These are phyloP conservation scores for Pyrocephalus nanus DNA, from an alignment of 2,797 vertebrate genomes.

Conservation along the genomic window DNA sequence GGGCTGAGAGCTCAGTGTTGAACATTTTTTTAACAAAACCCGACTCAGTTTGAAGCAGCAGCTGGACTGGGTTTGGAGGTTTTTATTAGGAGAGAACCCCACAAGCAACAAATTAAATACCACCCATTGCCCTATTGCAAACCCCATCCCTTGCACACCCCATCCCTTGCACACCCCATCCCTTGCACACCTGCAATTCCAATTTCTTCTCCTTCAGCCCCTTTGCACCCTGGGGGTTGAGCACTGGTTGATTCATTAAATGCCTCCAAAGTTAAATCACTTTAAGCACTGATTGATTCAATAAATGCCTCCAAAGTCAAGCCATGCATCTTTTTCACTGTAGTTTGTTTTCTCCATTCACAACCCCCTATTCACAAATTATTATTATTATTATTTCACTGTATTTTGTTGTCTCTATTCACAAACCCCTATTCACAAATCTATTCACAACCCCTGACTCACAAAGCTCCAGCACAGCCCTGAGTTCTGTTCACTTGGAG, in stretches of 20 bases:
- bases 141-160: not conserved
- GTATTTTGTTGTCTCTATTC: not conserved
- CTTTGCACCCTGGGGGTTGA: not conserved
- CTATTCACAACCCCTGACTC: not conserved
- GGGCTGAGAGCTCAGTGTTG: not conserved
- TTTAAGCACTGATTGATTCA: not conserved
- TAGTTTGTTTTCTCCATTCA: not conserved
- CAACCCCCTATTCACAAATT: too few relatives aligned
- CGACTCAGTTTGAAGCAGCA: not conserved
- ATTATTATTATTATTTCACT: too few relatives aligned
- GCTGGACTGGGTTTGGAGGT: not conserved
- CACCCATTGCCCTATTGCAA: not conserved
- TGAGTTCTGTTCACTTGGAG: not conserved
- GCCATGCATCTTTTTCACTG: not conserved
- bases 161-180: not conserved
- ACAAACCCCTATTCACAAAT: too few relatives aligned
- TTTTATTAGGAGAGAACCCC: not conserved
- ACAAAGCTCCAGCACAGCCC: not conserved
- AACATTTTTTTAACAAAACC: not conserved
- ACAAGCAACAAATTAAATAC: not conserved
- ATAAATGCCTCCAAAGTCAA: conserved; percentile 18
- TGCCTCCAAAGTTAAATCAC: not conserved
- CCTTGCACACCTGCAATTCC: not conserved
- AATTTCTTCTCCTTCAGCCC: too few relatives aligned
- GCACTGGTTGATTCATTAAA: not conserved